Conservation (phyloP, 2,797 vertebrate genomes). For the Schizopygopsis pylzovi region DNA sequence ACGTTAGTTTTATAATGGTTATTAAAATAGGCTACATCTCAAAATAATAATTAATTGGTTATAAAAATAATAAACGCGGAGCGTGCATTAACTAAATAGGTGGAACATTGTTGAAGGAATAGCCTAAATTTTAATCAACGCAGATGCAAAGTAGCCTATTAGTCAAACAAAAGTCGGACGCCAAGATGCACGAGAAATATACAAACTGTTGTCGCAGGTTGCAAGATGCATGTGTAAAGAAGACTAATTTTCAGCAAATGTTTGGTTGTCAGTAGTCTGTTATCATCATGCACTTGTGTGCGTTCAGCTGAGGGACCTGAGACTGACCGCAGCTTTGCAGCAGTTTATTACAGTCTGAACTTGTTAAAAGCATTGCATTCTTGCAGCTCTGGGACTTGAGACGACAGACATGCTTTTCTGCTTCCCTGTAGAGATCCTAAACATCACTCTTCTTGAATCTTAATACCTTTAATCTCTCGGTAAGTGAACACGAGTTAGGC, state of each 20-base stretch:
- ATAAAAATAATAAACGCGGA: not conserved
- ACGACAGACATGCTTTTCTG: not conserved
- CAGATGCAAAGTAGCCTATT: not conserved
- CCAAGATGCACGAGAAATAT: not conserved
- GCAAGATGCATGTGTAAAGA: not conserved
- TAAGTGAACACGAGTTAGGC: not conserved
- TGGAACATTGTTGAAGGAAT: not conserved
- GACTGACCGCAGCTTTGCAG: conserved; percentile 11
- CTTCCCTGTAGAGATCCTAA: not conserved
- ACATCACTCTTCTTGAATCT: too few species aligned
- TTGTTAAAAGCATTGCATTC: not conserved
- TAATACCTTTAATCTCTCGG: not conserved
- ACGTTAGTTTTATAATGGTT: not conserved
- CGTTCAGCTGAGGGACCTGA: not conserved
- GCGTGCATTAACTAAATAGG: not conserved
- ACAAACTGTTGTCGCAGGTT: too few species aligned
- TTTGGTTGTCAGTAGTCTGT: not conserved
- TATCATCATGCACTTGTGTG: not conserved
- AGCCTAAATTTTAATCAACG: not conserved
- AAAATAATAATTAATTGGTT: not conserved
- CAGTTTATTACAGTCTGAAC: conserved; percentile 13
- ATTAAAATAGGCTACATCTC: not conserved
- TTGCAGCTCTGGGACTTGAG: not conserved
- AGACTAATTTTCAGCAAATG: too few species aligned
- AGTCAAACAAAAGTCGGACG: not conserved